Percentiles rank a stretch among this genome's conserved stretches.
These are phyloP conservation scores for Melanotaenia parkinsoni DNA, from an alignment of 2,797 vertebrate genomes.

Conservation along the genomic window DNA sequence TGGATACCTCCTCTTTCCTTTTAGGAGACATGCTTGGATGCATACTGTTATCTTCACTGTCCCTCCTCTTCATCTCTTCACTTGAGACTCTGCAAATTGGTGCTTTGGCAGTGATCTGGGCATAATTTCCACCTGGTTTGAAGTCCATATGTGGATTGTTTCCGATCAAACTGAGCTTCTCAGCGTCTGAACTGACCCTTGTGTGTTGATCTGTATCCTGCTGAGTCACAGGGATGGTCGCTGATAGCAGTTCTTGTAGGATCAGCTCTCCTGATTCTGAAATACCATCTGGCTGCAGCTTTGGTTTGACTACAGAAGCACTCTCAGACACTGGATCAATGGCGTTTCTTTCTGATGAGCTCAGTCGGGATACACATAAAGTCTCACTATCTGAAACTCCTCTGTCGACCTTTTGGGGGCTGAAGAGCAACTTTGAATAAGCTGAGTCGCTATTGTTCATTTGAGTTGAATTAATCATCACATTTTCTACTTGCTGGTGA, in stretches of 20 bases:
- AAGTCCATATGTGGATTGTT: slow-evolving; percentile 24
- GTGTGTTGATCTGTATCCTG: slow-evolving; percentile 17
- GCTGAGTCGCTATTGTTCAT: slow-evolving; percentile 34
- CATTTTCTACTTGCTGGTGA: slow-evolving; percentile 29
- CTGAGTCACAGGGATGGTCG: slow-evolving; percentile 18
- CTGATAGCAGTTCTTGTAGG: slow-evolving; percentile 25
- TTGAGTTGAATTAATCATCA: slow-evolving; percentile 11
- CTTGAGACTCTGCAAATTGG: slow-evolving; percentile 30
- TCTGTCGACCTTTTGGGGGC: slow-evolving; percentile 23
- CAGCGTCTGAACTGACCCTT: slow-evolving; percentile 29
- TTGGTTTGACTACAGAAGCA: slow-evolving; percentile 25
- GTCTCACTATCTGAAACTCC: slow-evolving; percentile 47
- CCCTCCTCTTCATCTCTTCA: slow-evolving; percentile 37
- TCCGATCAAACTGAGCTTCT: slow-evolving; percentile 31
- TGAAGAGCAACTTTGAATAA: slow-evolving; percentile 24
- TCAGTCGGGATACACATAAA: slow-evolving; percentile 18
- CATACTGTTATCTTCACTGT: slow-evolving; percentile 45
- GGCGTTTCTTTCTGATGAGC: slow-evolving; percentile 8
- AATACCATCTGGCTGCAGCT: slow-evolving; percentile 22
- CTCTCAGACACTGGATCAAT: slow-evolving; percentile 37
- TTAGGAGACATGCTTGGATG: slow-evolving; percentile 43
- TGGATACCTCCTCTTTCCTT: slow-evolving; percentile 39
- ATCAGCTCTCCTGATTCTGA: slow-evolving; percentile 31
- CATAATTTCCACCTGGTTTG: slow-evolving; percentile 31
- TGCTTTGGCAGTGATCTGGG: slow-evolving; percentile 25